Conservation (phyloP, 2,797 vertebrate genomes). For the Alcedo atthis region DNA sequence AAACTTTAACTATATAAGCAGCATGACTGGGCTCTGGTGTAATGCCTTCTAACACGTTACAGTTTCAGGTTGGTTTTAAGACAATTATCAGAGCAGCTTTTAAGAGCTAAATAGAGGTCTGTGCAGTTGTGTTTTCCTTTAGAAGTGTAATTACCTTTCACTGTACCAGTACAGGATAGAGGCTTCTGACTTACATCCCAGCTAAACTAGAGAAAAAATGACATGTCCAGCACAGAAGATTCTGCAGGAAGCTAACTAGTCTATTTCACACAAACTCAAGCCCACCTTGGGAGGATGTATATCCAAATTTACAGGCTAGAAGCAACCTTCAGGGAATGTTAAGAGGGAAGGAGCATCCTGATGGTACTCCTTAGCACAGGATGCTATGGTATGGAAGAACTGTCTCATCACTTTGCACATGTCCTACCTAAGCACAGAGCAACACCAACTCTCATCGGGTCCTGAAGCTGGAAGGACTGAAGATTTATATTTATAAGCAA, state of each 20-base stretch:
- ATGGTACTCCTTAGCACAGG: neutral
- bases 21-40: neutral
- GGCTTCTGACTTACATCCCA: neutral
- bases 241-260: neutral
- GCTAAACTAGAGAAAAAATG: neutral
- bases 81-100: constrained; percentile 33
- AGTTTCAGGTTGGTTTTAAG: constrained; percentile 23
- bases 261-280: neutral
- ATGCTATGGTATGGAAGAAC: neutral
- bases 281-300: neutral
- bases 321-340: neutral
- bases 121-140: neutral
- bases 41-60: neutral
- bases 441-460: neutral
- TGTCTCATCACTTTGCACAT: neutral
- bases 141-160: neutral
- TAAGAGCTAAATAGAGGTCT: constrained; percentile 2
- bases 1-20: constrained; percentile 24
- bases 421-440: neutral
- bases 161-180: neutral
- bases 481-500: neutral
- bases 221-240: neutral
- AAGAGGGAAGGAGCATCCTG: neutral
- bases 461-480: neutral
- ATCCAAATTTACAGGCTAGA: neutral